Evolutionary conservation across 2,797 vertebrate genomes (phyloP), one percentile per base, ranked within the genome.

Genomic region (Geotrypetes seraphini): DNA sequence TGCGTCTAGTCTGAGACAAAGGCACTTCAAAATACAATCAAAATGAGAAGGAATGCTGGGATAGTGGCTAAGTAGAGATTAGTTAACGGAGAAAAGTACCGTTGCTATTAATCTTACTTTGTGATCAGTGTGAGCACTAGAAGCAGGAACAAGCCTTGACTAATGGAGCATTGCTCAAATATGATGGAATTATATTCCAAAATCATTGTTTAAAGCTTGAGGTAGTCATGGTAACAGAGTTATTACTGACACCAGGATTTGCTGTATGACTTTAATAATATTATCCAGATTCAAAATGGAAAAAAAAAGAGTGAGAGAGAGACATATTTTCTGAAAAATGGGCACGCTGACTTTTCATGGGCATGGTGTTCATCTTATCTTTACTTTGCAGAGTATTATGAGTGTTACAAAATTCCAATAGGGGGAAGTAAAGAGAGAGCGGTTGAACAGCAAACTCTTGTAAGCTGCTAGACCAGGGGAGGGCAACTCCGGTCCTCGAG

Each of bases 361-460:
- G 18, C 17, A 3, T 11, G 31, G 35, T 50, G 12, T 5, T 35
- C 38, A 12, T 2, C 35, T 11, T n/a, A n/a, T n/a, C n/a, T 12
- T 3, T 13, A 5, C 20, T 32, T 4, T 12, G 23, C 2, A 7
- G 10, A 14, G 0, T 1, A 5, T 5, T 11, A 12, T 3, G 40
- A 31, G 28, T 52, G 27, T 9, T 52, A 37, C 22, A 34, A 8
- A 23, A 5, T 5, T 38, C 73, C 67, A 60, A 61, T 51, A 68
- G 73, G 53, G 67, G 71, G 73, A 73, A 68, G 63, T 45, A 17
- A 36, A 25, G 24, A 47, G 39, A 50, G 33, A 53, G 39, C 28
- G 18, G 22, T 18, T 12, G 6, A 5, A 2, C 11, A 1, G 12
- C 14, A 2, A 2, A 8, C 15, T 10, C 7, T 18, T 19, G 10